Evolutionary conservation across 2,888 invertebrate genomes (phyloP).

Genomic region (Lottia scabra): DNA sequence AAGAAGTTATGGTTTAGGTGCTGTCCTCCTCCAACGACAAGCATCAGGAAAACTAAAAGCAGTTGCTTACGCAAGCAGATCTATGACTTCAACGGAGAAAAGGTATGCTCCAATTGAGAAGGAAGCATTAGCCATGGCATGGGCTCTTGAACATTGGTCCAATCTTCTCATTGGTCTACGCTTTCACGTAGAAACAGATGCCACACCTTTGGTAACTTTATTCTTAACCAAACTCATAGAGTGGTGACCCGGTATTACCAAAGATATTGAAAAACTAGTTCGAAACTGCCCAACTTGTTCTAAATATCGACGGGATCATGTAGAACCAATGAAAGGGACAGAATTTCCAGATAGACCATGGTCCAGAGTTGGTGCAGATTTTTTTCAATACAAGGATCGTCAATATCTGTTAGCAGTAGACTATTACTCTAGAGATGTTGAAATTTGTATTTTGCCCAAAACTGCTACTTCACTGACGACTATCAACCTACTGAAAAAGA

Average conservation of each 20-base stretch:
- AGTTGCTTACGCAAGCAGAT: too few species aligned
- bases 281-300: not conserved
- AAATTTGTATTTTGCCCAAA: not conserved
- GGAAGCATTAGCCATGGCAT: not conserved
- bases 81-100: too few species aligned
- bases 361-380: constrained; percentile 2
- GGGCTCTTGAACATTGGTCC: not conserved
- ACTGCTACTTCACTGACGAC: not conserved
- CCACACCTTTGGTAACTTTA: constrained; percentile 23
- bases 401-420: constrained; percentile 3
- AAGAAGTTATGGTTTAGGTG: not conserved
- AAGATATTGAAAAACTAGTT: not conserved
- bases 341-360: not conserved
- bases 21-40: not conserved
- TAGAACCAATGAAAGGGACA: not conserved
- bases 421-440: not conserved
- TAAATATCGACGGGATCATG: not conserved
- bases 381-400: constrained; percentile 6
- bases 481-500: not conserved
- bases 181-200: constrained; percentile 16
- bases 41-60: not conserved
- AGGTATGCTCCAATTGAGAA: not conserved
- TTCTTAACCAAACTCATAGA: constrained; percentile 8
- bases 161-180: not conserved
- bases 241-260: not conserved